Conservation (phyloP, 2,113 vertebrate species). For the Ceyx cyanopectus region DNA sequence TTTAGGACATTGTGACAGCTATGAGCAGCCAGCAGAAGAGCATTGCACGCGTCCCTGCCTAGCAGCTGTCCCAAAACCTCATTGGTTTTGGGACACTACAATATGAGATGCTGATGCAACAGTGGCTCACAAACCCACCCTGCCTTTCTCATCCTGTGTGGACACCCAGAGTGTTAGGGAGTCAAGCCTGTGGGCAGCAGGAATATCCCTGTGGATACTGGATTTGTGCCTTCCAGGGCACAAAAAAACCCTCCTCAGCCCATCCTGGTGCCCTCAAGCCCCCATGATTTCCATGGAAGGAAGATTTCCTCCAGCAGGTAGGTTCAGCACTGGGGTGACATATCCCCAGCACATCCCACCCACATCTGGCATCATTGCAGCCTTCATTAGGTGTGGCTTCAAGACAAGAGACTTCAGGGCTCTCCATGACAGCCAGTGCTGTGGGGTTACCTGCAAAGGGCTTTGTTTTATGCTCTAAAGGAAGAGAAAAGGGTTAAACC, state of each 20-base stretch:
- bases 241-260: background rate
- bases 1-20: background rate
- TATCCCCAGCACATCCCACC: fast-evolving
- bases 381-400: background rate
- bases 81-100: background rate
- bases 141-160: background rate
- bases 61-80: background rate
- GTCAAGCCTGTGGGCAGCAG: background rate
- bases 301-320: fast-evolving
- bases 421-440: background rate
- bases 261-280: background rate
- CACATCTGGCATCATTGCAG: fast-evolving
- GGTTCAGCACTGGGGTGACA: background rate
- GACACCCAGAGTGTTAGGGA: fast-evolving
- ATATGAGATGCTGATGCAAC: fast-evolving
- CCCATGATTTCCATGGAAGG: background rate
- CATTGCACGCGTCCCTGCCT: too few species aligned
- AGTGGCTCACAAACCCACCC: background rate
- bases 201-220: background rate
- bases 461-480: background rate
- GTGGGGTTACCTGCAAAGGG: background rate
- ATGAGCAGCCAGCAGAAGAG: background rate
- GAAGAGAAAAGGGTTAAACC: background rate
- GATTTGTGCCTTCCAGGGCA: background rate
- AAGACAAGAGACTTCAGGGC: background rate